Evolutionary conservation across 2,888 invertebrate species (phyloP), one percentile per base, ranked within the genome.

Genomic region (Junonia oenone): DNA sequence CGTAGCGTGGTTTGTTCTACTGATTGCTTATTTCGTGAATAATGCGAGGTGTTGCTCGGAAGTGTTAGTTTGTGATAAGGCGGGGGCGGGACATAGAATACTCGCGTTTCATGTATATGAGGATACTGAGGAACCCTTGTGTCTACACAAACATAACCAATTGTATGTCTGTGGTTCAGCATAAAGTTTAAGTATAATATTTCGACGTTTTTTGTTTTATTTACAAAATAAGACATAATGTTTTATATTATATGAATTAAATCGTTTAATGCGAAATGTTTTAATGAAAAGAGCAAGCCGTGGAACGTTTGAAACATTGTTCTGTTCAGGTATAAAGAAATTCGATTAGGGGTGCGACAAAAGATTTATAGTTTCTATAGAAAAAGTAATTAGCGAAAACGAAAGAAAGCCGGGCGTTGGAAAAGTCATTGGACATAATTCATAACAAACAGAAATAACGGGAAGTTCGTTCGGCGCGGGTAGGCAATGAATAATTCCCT

Each of bases 401-500:
- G 81, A 85, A 87, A 87, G 86, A 83, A 70, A 86, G 81, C 79
- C 75, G 75, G 73, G 77, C 81, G 82, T 78, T 79, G 80, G 81
- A 81, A 85, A 86, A 87, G 86, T 88, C 86, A 87, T 87, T 83
- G 84, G 84, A 84, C 81, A 89, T 90, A 88, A 88, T 88, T 89
- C 87, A 89, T 89, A 89, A 87, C 89, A 88, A 88, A 87, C 86
- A 88, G 81, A 88, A 89, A 88, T 90, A 89, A 88, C 85, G 84
- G 85, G 83, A 86, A 83, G 83, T 84, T 82, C 76, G 84, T 87
- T 87, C 81, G 84, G 86, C 80, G 83, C 75, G 86, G 89, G 89
- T 83, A 80, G 88, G 89, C 89, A 88, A 90, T 90, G 89, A 89
- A 90, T 90, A 89, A 89, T 89, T 89, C 85, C 83, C 85, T 86